Base-by-base conservation (phyloP, 2,113 vertebrate species). In the Percina caprodes region DNA sequence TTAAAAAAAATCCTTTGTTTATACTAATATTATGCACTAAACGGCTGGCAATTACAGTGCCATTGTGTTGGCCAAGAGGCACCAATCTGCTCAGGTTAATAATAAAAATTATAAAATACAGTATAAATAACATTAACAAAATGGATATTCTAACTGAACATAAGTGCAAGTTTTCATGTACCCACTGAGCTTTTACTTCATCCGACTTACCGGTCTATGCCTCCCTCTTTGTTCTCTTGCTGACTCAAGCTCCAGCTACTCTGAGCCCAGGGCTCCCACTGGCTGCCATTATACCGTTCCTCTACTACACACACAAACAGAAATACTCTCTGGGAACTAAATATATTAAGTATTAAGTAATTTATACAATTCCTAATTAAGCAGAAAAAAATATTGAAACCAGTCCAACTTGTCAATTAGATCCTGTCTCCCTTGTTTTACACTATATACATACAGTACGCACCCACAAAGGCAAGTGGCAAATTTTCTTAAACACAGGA, bases 231-330 rank as follows among this genome's bases (percentile, higher is more conserved):
- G 46, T 69, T 74, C 61, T 84, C 68, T 21, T 86, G 79, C 33
- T 80, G 69, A 77, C 35, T 83, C 83, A 65, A 63, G 63, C 51
- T 89, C 74, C 75, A 60, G 76, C 54, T 78, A 55, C 59, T 79
- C 55, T 77, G 74, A 67, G 61, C 42, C 69, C 70, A 69, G 6
- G 45, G 48, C 80, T 85, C 81, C 77, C 71, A 60, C 61, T 81
- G 81, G 56, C 66, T 84, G 86, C 48, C 62, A 67, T 52, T 66
- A 78, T 39, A 58, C 16, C 24, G 71, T 51, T 73, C 82, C 73
- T 74, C 79, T 88, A 74, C 48, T 24, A 79, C n/a, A 89, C 0
- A 79, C 7, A 81, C 39, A 78, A 48, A 62, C 62, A 70, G 0
- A 69, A 63, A 23, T 65, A 23, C 68, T 73, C 5, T 65, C 12